Conservation (phyloP, 2,797 vertebrate genomes). For the Paratrypauchen microcephalus region DNA sequence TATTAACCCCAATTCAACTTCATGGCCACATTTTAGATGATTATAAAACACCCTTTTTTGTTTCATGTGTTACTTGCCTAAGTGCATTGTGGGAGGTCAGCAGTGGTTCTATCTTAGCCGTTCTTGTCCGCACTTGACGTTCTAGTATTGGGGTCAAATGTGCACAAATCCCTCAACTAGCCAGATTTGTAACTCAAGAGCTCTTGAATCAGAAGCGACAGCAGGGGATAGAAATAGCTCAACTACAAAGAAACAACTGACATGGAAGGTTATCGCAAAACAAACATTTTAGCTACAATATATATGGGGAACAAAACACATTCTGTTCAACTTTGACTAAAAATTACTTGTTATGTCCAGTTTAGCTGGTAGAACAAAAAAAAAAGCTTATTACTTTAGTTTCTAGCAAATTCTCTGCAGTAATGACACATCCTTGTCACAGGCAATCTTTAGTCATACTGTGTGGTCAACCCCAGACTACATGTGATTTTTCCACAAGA, state of each 20-base stretch:
- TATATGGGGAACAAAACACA: neutral
- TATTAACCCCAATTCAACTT: neutral
- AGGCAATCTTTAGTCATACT: neutral
- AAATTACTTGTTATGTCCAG: neutral
- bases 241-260: constrained; percentile 2
- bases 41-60: neutral
- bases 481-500: neutral
- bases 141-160: constrained; percentile 8
- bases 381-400: neutral
- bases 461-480: neutral
- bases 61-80: constrained; percentile 9
- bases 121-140: neutral
- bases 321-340: neutral
- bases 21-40: neutral
- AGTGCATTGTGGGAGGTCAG: constrained; percentile 35
- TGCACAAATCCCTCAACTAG: constrained; percentile 32
- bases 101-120: constrained; percentile 23
- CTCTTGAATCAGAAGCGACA: constrained; percentile 10
- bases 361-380: neutral
- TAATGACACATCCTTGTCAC: neutral
- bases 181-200: constrained; percentile 30
- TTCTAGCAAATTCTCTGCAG: neutral
- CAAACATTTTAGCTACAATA: neutral
- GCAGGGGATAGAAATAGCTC: neutral
- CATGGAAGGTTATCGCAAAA: neutral